Evolutionary conservation across 2,113 vertebrate genomes (phyloP), one percentile per base, ranked within the genome.

Genomic region (Taurulus bubalis): DNA sequence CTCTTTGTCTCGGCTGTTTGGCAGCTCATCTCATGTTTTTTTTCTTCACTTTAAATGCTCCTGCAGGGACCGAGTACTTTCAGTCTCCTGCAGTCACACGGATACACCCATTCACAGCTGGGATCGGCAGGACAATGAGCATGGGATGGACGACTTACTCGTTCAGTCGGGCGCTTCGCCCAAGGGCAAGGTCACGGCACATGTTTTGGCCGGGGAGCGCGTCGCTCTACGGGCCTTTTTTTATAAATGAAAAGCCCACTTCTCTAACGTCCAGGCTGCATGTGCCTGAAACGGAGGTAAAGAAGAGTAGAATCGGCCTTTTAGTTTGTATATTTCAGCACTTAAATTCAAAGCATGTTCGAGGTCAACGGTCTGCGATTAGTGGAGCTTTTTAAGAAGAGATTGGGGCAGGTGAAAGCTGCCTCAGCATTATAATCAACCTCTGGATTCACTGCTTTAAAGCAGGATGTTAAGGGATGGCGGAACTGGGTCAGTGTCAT

Each of bases 401-500:
- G 74, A 77, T 34, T 55, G 30, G 42, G 15, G 63, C 70, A 81
- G 79, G 58, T 84, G 55, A 77, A 79, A 77, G 45, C 77, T 77
- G 60, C 56, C 36, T 71, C 34, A 30, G 51, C 45, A 45, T 84
- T 58, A 71, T 68, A 76, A 82, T 77, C 36, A 63, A 34, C 67
- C 53, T 11, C 68, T 38, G 70, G 70, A 75, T 58, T 56, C 32
- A 36, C 60, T 62, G 66, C 65, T 79, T 63, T 62, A 78, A 84
- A 80, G 71, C 58, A 42, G 63, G 73, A 75, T 67, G 68, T 85
- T 55, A 79, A 78, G 71, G 49, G 71, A 71, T 22, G 26, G 65
- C 24, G 26, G 82, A 85, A 80, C 47, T 80, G 74, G 77, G 82
- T 85, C 85, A 75, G 32, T 62, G 47, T 82, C 76, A 65, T 74